Conservation (phyloP, 1,140 invertebrate genomes). For the Thaumetopoea pityocampa region DNA sequence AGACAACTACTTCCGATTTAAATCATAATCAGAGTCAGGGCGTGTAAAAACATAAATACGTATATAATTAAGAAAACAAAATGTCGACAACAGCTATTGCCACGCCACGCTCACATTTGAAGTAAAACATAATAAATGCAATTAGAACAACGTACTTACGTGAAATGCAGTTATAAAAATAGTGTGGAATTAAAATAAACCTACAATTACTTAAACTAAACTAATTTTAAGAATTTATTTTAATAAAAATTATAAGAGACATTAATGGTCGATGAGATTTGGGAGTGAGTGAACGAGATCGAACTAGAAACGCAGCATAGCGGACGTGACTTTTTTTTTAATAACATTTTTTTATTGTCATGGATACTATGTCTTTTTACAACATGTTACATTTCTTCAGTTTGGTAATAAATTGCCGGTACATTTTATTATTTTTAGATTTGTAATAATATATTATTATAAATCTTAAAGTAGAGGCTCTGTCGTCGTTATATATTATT, state of each 20-base stretch:
- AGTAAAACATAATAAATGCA: constrained; percentile 27
- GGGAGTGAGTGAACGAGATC: constrained; percentile 42
- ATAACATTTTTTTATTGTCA: too few species aligned
- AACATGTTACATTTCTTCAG: too few species aligned
- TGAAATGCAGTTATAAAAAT: constrained; percentile 25
- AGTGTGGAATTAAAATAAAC: constrained; percentile 23
- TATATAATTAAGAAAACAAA: constrained; percentile 67
- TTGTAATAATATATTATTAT: too few species aligned
- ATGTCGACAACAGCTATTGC: constrained; percentile 61
- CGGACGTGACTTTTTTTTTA: too few species aligned
- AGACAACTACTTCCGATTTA: too few species aligned
- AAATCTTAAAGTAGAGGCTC: too few species aligned
- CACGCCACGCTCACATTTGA: constrained; percentile 56
- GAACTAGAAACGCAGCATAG: constrained; percentile 5
- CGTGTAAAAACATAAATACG: constrained; percentile 41
- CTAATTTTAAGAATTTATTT: constrained; percentile 19
- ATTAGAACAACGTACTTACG: constrained; percentile 38
- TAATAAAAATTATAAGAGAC: constrained; percentile 36
- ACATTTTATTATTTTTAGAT: too few species aligned
- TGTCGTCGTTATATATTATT: too few species aligned
- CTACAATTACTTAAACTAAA: constrained; percentile 18
- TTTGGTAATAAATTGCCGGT: too few species aligned
- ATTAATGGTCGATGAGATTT: constrained; percentile 59
- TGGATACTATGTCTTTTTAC: too few species aligned
- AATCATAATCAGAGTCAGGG: constrained; percentile 13